These are phyloP conservation scores for Sitta carolinensis DNA, from an alignment of 2,797 vertebrate species.

Conservation along the genomic window DNA sequence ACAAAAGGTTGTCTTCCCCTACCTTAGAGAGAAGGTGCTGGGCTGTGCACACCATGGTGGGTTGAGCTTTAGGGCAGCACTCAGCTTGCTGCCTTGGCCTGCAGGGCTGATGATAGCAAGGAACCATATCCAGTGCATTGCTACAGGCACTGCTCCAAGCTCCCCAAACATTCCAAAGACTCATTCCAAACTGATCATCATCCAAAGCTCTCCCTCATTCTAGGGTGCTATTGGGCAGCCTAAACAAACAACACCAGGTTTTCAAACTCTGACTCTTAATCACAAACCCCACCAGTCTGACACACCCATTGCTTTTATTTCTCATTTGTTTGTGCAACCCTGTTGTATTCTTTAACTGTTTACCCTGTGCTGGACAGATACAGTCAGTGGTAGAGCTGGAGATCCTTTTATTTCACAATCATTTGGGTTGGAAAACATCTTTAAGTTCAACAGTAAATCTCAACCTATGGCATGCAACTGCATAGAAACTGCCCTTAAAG, in stretches of 20 bases:
- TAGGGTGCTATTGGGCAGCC: neutral
- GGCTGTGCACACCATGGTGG: rapidly evolving
- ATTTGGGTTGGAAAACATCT: neutral
- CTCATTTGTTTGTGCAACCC: neutral
- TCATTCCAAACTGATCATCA: neutral
- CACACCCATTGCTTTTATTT: neutral
- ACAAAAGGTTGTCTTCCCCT: neutral
- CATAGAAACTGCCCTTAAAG: neutral
- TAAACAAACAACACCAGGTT: neutral
- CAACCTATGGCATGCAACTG: neutral
- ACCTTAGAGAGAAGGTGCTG: neutral
- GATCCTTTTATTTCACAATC: neutral
- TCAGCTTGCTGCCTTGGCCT: neutral
- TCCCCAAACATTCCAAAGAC: neutral
- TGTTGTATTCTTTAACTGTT: neutral
- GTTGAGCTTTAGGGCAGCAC: neutral
- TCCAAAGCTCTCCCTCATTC: neutral
- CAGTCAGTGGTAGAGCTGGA: neutral
- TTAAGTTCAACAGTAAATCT: neutral
- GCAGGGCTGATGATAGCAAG: neutral
- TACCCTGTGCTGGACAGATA: neutral
- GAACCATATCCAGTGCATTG: rapidly evolving
- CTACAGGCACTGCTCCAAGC: neutral
- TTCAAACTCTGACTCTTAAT: neutral
- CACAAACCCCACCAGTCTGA: neutral